Evolutionary conservation across 2,888 invertebrate genomes (phyloP), one percentile per base, ranked within the genome.

Genomic region (Dryococelus australis): DNA sequence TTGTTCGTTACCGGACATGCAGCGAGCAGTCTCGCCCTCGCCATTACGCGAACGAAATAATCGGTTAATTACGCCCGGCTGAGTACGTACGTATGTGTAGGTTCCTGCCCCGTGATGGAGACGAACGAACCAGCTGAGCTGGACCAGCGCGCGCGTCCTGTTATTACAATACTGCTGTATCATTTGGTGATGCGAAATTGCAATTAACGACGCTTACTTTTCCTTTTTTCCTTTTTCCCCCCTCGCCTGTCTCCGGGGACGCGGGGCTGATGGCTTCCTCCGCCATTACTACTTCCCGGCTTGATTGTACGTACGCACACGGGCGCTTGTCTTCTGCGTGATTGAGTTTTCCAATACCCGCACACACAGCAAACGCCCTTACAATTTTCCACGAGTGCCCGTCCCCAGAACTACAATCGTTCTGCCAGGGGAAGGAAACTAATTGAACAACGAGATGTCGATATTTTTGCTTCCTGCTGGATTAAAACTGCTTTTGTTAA

Each of bases 161-260:
- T 65, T 20, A 65, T 65, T 65, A 65, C 65, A 65, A 65, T 65
- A 65, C 65, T 65, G 65, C 65, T 65, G 65, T 65, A 65, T 65
- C 65, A 65, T 65, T 65, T 65, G 65, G 24, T 65, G 65, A 65
- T 65, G 65, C 65, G 65, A 65, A 65, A 65, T 65, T n/a, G 65
- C 65, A 65, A 65, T 65, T 65, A 65, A 65, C 65, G 16, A 16
- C 8, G 65, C 65, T 65, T 65, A n/a, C 65, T 65, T 20, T 65
- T n/a, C n/a, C 24, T 65, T n/a, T 65, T 24, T 65, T 20, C 16
- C 5, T n/a, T n/a, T n/a, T n/a, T 65, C 16, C 24, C 65, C 65
- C 16, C 16, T 20, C 65, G 20, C 20, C 65, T 24, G 4, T n/a
- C 65, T 10, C n/a, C 20, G 20, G 65, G 20, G n/a, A 16, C 65